phyloP scores from a whole-genome alignment of 2,888 invertebrate genomes.

The Cybosia mesomella region DNA sequence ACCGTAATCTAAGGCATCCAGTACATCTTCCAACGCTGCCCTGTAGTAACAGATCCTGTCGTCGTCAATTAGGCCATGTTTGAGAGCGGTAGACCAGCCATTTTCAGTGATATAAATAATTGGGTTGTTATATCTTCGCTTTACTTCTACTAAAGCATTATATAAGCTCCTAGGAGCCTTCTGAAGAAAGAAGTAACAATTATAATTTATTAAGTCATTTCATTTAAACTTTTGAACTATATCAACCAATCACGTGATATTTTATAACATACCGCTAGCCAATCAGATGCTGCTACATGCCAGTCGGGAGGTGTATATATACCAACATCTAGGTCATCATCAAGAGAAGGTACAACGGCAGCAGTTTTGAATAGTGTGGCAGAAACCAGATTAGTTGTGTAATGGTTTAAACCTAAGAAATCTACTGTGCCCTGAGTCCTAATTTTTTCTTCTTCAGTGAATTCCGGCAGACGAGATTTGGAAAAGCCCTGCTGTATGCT shows the following conservation, averaged over 20 bases:
- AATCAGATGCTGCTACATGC: constrained; percentile 59
- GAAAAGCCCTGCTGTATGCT: constrained; percentile 75
- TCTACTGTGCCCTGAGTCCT: constrained; percentile 66
- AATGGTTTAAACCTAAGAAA: constrained; percentile 89
- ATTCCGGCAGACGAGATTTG: constrained; percentile 74
- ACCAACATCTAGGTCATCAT: constrained; percentile 59
- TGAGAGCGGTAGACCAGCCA: constrained; percentile 75
- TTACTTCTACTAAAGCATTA: constrained; percentile 82
- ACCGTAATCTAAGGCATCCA: constrained; percentile 78
- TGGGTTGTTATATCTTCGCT: constrained; percentile 81
- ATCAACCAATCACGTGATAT: not conserved
- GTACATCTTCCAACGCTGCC: constrained; percentile 51
- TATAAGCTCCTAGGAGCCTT: constrained; percentile 87
- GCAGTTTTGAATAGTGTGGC: constrained; percentile 49
- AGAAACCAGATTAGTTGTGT: constrained; percentile 78
- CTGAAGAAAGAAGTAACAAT: constrained; percentile 52
- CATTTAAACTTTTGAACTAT: too few relatives aligned
- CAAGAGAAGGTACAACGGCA: constrained; percentile 55
- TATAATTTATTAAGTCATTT: not conserved
- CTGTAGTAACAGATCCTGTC: constrained; percentile 77
- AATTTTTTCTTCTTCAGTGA: constrained; percentile 69
- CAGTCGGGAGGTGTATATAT: constrained; percentile 56
- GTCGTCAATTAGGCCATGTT: constrained; percentile 71
- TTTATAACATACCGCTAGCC: constrained; percentile 62
- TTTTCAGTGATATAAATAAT: constrained; percentile 88